Evolutionary conservation across 2,888 invertebrate genomes (phyloP), one percentile per base, ranked within the genome.

Genomic region (Drosophila borealis): DNA sequence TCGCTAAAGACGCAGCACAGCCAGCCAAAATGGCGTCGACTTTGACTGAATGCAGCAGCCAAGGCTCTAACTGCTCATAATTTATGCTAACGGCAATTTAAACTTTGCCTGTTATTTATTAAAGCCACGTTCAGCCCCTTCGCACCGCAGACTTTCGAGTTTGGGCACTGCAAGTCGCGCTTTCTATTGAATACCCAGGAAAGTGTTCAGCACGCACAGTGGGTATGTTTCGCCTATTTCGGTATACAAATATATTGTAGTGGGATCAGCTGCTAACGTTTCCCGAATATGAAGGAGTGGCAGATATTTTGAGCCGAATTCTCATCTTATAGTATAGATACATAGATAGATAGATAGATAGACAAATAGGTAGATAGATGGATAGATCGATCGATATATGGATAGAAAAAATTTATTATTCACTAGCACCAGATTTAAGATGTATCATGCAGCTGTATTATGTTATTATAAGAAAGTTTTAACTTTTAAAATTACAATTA

Each of bases 71-170:
- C 88, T 86, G 71, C 80, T 89, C 78, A 86, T 89, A 89, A 89
- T 86, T 89, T 86, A 86, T 89, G 89, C 89, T 89, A 89, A 86
- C 89, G 87, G 86, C 89, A 89, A 86, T 83, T 88, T 86, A 86
- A 89, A 86, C 89, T 86, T 89, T 29, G 73, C 64, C 81, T 70
- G 89, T 89, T 86, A 89, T 86, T 86, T 86, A 88, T 86, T 86
- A 88, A 86, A 80, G 72, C 53, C 39, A 8, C 2, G 53, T 29
- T 29, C 53, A 53, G 66, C 57, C 76, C 39, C 57, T 46, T 56
- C 53, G 57, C 60, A 42, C 48, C 17, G 33, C 63, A 41, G 10
- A 17, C 49, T 42, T 19, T 13, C 46, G 33, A 14, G 11, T 36
- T 19, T 41, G 55, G 54, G 50, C 54, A 70, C 63, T 73, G 67